Conservation (phyloP, 1,140 invertebrate genomes). For the Carposina sasakii region DNA sequence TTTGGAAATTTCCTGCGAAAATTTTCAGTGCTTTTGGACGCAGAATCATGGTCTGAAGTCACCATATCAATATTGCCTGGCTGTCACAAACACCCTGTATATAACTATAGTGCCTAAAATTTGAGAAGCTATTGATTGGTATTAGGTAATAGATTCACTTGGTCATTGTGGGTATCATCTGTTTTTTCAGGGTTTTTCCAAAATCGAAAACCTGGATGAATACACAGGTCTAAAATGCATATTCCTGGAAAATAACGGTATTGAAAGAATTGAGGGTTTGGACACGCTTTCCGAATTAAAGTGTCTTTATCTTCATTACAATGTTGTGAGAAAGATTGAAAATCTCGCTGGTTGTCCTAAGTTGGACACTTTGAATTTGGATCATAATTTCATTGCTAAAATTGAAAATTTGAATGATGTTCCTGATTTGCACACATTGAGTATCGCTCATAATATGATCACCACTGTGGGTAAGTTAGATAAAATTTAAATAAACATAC, state of each 20-base stretch:
- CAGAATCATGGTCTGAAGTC: too few species aligned
- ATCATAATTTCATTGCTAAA: conserved; percentile 86
- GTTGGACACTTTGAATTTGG: conserved; percentile 89
- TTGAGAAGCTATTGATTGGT: too few species aligned
- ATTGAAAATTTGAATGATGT: conserved; percentile 86
- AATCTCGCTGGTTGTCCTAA: conserved; percentile 83
- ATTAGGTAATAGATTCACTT: too few species aligned
- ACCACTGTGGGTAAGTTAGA: conserved; percentile 66
- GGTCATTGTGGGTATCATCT: too few species aligned
- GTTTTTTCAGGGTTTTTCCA: conserved; percentile 79
- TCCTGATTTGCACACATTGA: conserved; percentile 83
- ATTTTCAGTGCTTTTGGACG: too few species aligned
- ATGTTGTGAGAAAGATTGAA: conserved; percentile 89
- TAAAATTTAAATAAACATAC: too few species aligned
- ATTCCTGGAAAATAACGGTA: conserved; percentile 95
- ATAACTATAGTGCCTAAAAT: too few species aligned
- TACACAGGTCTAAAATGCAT: conserved; percentile 94
- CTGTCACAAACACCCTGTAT: too few species aligned
- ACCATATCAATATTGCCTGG: too few species aligned
- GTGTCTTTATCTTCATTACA: conserved; percentile 91
- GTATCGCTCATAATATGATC: conserved; percentile 89
- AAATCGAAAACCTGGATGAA: conserved; percentile 94
- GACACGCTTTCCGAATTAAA: conserved; percentile 83
- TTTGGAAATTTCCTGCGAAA: too few species aligned
- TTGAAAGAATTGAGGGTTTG: conserved; percentile 87